These are phyloP conservation scores for Drosophila borealis DNA, from an alignment of 2,888 invertebrate genomes.

Conservation along the genomic window DNA sequence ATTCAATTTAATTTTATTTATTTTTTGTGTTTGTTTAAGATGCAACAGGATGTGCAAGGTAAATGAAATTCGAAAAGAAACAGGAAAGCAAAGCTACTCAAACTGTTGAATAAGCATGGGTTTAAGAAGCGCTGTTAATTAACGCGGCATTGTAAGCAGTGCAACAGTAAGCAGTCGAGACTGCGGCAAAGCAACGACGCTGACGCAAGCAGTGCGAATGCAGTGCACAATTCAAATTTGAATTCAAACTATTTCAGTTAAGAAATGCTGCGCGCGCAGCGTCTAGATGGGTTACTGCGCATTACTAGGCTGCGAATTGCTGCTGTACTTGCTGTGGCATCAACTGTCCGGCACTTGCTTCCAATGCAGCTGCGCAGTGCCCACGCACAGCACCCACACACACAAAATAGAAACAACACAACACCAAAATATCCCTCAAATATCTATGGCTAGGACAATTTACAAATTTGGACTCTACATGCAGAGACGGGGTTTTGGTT, in stretches of 20 bases:
- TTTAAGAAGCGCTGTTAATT: neutral
- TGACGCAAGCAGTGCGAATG: neutral
- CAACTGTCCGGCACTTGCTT: constrained; percentile 44
- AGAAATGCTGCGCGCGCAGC: neutral
- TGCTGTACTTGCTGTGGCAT: constrained; percentile 40
- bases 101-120: neutral
- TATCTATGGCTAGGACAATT: constrained; percentile 40
- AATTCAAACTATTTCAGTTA: constrained; percentile 10
- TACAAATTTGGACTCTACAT: constrained; percentile 29
- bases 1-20: neutral
- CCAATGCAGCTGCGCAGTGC: constrained; percentile 72
- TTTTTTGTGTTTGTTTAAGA: neutral
- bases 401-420: constrained; percentile 3
- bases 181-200: neutral
- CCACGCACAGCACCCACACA: neutral
- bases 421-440: constrained; percentile 53
- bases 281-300: neutral
- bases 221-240: neutral
- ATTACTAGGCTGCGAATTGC: constrained; percentile 16
- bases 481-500: constrained; percentile 48
- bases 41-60: constrained; percentile 9
- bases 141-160: constrained; percentile 1
- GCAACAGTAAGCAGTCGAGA: neutral
- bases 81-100: constrained; percentile 1
- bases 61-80: constrained; percentile 8